Evolutionary conservation across 1,140 invertebrate genomes (phyloP).

Genomic region (Antheraea mylitta): DNA sequence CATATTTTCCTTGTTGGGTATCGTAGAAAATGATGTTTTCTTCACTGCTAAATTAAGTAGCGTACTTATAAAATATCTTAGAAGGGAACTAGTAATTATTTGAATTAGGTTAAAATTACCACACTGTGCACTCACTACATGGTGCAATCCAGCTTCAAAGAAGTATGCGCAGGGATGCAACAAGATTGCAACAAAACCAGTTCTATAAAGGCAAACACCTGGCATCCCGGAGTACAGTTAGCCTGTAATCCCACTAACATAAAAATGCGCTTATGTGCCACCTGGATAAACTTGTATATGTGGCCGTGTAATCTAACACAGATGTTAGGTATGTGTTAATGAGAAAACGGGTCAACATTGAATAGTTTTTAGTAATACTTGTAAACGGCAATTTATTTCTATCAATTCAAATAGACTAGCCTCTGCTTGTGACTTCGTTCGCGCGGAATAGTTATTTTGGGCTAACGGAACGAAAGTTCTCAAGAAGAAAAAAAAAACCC

Average conservation of each 20-base stretch:
- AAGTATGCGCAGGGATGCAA: conserved; percentile 3
- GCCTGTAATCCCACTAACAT: conserved; percentile 59
- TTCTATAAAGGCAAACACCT: conserved; percentile 32
- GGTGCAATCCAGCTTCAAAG: background rate
- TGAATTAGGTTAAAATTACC: too few species aligned
- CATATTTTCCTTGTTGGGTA: too few species aligned
- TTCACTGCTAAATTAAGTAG: too few species aligned
- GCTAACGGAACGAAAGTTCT: too few species aligned
- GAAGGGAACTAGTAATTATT: too few species aligned
- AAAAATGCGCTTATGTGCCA: conserved; percentile 42
- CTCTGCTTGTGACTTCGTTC: too few species aligned
- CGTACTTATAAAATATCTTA: too few species aligned
- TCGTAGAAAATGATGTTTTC: too few species aligned
- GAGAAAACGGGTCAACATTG: background rate
- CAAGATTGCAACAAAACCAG: conserved; percentile 15
- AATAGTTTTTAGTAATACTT: background rate
- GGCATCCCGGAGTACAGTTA: conserved; percentile 42
- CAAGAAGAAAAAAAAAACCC: too few species aligned
- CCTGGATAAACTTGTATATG: conserved; percentile 25
- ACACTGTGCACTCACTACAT: background rate
- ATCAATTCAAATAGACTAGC: too few species aligned
- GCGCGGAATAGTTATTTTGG: too few species aligned
- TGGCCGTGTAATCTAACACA: background rate
- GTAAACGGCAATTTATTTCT: too few species aligned
- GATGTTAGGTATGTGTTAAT: background rate